phyloP scores from a whole-genome alignment of 2,888 invertebrate genomes.

The Opisthograptis luteolata region DNA sequence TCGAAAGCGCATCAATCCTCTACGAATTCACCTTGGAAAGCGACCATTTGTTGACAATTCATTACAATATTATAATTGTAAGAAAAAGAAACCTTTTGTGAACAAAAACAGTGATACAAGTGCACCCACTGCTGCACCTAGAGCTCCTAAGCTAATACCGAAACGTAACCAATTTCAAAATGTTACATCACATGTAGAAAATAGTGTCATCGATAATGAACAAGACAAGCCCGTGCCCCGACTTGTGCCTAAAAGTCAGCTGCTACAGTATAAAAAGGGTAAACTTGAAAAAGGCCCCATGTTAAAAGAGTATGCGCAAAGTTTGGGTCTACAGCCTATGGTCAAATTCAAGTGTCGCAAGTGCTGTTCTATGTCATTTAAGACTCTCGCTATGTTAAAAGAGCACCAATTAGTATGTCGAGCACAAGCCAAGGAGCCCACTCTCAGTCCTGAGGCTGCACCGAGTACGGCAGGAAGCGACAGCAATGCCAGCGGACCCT shows the following conservation, averaged over 20 bases:
- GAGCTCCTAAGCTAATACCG: conserved; percentile 73
- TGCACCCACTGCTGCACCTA: conserved; percentile 52
- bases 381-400: conserved; percentile 86
- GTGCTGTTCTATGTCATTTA: conserved; percentile 88
- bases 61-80: conserved; percentile 63
- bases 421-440: conserved; percentile 71
- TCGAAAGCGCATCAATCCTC: conserved; percentile 74
- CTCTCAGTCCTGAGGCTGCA: conserved; percentile 69
- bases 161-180: conserved; percentile 70
- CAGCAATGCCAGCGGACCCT: conserved; percentile 66
- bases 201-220: conserved; percentile 59
- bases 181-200: conserved; percentile 60
- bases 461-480: conserved; percentile 53
- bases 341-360: conserved; percentile 90
- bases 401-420: conserved; percentile 88
- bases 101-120: conserved; percentile 64
- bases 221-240: conserved; percentile 75
- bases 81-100: conserved; percentile 65
- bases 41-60: conserved; percentile 79
- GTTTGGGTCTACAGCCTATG: conserved; percentile 88
- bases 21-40: conserved; percentile 77
- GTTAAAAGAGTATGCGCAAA: conserved; percentile 87
- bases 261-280: conserved; percentile 74
- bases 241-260: conserved; percentile 78
- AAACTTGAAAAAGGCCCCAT: conserved; percentile 72